These are phyloP conservation scores for Orestias chungarensis DNA, from an alignment of 2,797 vertebrate species.

Conservation along the genomic window DNA sequence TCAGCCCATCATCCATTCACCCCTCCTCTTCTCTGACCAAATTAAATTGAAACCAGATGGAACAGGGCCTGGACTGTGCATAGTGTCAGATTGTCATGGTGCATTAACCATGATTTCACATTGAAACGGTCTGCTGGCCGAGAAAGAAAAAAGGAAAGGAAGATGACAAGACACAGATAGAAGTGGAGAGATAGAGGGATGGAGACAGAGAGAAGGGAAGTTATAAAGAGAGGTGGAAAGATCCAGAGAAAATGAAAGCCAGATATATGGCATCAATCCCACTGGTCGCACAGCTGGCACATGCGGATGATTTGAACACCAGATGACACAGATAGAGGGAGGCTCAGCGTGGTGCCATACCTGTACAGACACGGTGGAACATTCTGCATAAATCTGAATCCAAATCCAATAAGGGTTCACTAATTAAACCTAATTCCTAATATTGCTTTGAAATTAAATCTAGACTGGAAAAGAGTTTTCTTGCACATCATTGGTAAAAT, in stretches of 20 bases:
- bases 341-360: conserved; percentile 64
- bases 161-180: conserved; percentile 51
- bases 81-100: conserved; percentile 78
- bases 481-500: neutral
- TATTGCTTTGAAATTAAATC: conserved; percentile 28
- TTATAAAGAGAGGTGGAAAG: conserved; percentile 12
- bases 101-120: conserved; percentile 77
- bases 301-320: conserved; percentile 65
- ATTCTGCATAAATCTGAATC: conserved; percentile 59
- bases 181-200: conserved; percentile 39
- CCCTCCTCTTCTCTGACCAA: conserved; percentile 65
- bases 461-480: conserved; percentile 11
- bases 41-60: conserved; percentile 88
- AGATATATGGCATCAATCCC: conserved; percentile 69
- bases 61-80: conserved; percentile 68
- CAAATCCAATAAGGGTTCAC: conserved; percentile 65
- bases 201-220: conserved; percentile 22
- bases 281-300: conserved; percentile 77
- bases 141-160: conserved; percentile 39
- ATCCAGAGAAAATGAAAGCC: conserved; percentile 46
- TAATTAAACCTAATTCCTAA: conserved; percentile 55
- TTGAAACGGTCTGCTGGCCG: conserved; percentile 68
- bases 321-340: conserved; percentile 65
- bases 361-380: conserved; percentile 64
- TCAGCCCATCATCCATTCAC: conserved; percentile 52